Percentiles rank a stretch among this genome's conserved stretches.
These are phyloP conservation scores for Cantharis rufa DNA, from an alignment of 2,888 invertebrate species.

Conservation along the genomic window DNA sequence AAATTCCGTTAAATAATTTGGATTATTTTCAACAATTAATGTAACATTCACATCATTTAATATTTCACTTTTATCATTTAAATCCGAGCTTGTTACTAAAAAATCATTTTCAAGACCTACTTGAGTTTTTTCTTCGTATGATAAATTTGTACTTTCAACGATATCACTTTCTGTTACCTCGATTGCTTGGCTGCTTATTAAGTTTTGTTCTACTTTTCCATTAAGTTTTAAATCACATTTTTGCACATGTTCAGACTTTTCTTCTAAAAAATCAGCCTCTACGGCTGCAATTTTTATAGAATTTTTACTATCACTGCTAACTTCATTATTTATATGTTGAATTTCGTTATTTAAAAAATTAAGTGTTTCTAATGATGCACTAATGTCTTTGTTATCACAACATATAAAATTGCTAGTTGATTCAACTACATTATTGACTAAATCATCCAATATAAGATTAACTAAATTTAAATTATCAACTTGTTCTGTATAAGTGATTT, in stretches of 20 bases:
- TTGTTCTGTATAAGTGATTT: neutral
- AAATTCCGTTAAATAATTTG: constrained; percentile 30
- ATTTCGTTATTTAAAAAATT: neutral
- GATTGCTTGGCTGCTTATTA: neutral
- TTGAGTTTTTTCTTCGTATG: neutral
- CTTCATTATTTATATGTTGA: neutral
- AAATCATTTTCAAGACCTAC: neutral
- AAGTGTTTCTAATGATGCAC: neutral
- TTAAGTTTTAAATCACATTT: neutral
- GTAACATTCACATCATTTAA: neutral
- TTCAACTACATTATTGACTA: neutral
- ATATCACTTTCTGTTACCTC: neutral
- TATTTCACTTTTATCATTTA: constrained; percentile 7
- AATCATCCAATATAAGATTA: neutral
- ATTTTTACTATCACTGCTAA: neutral
- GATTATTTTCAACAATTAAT: constrained; percentile 4
- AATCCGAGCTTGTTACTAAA: neutral
- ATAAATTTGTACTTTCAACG: neutral
- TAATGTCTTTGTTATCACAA: neutral
- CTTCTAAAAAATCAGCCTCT: neutral
- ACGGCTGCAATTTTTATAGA: neutral
- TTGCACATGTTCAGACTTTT: neutral
- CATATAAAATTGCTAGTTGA: neutral
- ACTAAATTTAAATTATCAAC: neutral
- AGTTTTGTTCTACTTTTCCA: neutral